These are phyloP conservation scores for Reinhardtius hippoglossoides DNA, from an alignment of 2,113 vertebrate genomes.

Conservation along the genomic window DNA sequence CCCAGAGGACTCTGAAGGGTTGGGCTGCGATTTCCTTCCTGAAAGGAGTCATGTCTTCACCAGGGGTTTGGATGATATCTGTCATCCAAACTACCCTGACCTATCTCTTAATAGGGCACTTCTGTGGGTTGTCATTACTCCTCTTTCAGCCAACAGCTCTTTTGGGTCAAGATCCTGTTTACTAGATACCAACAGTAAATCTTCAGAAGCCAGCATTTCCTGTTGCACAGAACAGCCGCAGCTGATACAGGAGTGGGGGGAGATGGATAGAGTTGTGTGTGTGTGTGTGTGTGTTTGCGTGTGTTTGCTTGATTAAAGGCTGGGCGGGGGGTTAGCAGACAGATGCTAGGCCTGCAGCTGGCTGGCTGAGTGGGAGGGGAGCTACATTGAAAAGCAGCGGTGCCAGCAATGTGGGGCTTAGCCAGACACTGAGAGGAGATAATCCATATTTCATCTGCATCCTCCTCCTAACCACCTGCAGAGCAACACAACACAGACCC, in stretches of 20 bases:
- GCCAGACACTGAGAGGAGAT: constrained; percentile 72
- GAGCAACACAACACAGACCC: constrained; percentile 55
- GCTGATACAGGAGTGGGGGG: constrained; percentile 25
- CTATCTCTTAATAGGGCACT: constrained; percentile 36
- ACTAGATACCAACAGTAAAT: constrained; percentile 41
- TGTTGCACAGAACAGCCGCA: constrained; percentile 44
- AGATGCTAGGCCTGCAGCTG: constrained; percentile 73
- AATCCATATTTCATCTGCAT: constrained; percentile 80
- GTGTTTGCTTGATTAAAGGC: constrained; percentile 67
- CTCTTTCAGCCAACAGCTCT: constrained; percentile 47
- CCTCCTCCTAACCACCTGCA: constrained; percentile 71
- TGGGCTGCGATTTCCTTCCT: constrained; percentile 67
- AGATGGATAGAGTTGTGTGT: not conserved
- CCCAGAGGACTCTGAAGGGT: constrained; percentile 37
- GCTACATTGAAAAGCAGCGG: constrained; percentile 57
- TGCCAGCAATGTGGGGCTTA: constrained; percentile 70
- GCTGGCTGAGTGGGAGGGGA: constrained; percentile 64
- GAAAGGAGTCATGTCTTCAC: constrained; percentile 43
- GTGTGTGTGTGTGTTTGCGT: constrained; percentile 34
- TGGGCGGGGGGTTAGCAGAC: constrained; percentile 53
- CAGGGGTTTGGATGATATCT: constrained; percentile 52
- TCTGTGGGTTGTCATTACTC: constrained; percentile 45
- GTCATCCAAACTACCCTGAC: constrained; percentile 49
- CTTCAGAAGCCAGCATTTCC: constrained; percentile 72
- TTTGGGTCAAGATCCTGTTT: constrained; percentile 74